Conservation (phyloP, 2,113 vertebrate species). For the Nothoprocta perdicaria region DNA sequence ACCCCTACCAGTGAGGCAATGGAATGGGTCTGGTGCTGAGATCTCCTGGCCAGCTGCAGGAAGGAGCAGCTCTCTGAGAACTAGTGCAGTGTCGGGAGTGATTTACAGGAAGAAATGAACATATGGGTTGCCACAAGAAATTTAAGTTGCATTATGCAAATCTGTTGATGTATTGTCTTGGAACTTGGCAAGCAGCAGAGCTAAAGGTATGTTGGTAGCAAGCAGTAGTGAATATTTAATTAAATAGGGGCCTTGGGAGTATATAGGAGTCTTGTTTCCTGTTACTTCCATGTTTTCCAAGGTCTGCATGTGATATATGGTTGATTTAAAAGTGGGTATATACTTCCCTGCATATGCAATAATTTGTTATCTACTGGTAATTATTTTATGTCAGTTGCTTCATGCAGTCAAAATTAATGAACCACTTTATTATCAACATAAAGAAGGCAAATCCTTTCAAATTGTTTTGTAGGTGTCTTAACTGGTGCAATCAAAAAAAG, state of each 20-base stretch:
- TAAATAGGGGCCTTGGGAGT: background rate
- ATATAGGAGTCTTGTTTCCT: background rate
- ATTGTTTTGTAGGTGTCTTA: background rate
- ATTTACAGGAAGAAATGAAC: background rate
- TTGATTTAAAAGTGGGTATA: background rate
- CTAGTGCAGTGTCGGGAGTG: background rate
- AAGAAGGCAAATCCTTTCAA: background rate
- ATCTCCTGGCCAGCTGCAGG: background rate
- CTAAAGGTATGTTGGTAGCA: background rate
- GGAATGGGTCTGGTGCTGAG: background rate
- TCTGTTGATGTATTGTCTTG: background rate
- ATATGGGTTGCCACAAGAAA: background rate
- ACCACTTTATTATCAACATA: background rate
- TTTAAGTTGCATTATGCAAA: background rate
- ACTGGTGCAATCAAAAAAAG: background rate
- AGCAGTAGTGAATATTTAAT: background rate
- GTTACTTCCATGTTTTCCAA: background rate
- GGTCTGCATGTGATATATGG: background rate
- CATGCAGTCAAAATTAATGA: background rate
- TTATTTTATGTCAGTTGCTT: background rate
- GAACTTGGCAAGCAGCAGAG: background rate
- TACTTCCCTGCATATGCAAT: background rate
- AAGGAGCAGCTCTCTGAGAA: accelerated
- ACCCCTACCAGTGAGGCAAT: background rate
- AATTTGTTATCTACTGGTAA: background rate